phyloP scores from a whole-genome alignment of 2,797 vertebrate species.

The Crenuchus spilurus region DNA sequence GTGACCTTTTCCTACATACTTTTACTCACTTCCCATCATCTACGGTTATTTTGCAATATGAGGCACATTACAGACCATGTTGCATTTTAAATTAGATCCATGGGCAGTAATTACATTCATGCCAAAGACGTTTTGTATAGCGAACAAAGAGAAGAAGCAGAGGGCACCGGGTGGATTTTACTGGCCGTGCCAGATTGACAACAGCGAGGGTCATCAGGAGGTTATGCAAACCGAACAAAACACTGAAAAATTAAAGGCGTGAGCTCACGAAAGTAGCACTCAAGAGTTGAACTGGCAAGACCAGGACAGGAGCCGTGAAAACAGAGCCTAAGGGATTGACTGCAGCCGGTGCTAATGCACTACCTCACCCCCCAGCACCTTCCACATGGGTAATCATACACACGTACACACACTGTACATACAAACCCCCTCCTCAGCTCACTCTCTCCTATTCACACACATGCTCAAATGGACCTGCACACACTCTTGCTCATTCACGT shows the following conservation, averaged over 20 bases:
- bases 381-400: slow-evolving; percentile 3
- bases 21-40: slow-evolving; percentile 11
- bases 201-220: slow-evolving; percentile 81
- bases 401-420: background rate
- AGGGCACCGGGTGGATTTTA: slow-evolving; percentile 41
- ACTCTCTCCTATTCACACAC: slow-evolving; percentile 43
- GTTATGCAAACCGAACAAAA: slow-evolving; percentile 84
- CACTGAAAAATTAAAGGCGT: slow-evolving; percentile 88
- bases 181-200: slow-evolving; percentile 59
- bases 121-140: slow-evolving; percentile 54
- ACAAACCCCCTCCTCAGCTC: background rate
- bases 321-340: slow-evolving; percentile 36
- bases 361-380: slow-evolving; percentile 1
- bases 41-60: slow-evolving; percentile 41
- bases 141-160: slow-evolving; percentile 40
- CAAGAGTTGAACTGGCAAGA: slow-evolving; percentile 59
- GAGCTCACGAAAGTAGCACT: slow-evolving; percentile 74
- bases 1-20: slow-evolving; percentile 26
- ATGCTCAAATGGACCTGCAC: slow-evolving; percentile 11
- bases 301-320: slow-evolving; percentile 57
- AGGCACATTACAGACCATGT: slow-evolving; percentile 53
- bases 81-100: slow-evolving; percentile 65
- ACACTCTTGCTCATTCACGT: slow-evolving; percentile 46
- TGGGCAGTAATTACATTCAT: slow-evolving; percentile 53
- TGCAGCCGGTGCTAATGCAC: slow-evolving; percentile 6